phyloP scores from a whole-genome alignment of 2,888 invertebrate species.

The Erebia palarica region DNA sequence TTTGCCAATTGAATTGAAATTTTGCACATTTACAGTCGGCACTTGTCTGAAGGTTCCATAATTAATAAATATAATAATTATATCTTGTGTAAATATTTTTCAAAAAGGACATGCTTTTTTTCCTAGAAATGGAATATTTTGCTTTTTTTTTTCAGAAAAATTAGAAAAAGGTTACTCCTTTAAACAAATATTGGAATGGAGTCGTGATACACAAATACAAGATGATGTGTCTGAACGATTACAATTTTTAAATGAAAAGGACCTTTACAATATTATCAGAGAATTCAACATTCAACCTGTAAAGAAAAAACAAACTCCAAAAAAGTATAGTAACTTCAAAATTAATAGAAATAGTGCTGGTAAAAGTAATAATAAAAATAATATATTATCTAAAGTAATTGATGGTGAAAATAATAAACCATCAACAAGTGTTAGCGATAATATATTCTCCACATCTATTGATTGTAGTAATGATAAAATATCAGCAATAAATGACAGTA shows the following conservation, averaged over 20 bases:
- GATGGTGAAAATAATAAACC: neutral
- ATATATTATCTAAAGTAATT: neutral
- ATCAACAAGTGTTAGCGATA: neutral
- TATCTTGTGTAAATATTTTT: no score
- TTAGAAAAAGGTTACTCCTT: neutral
- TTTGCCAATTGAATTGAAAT: no score
- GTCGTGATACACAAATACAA: neutral
- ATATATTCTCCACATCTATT: neutral
- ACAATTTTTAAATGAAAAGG: neutral
- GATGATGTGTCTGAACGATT: neutral
- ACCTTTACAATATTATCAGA: neutral
- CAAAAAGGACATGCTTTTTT: no score
- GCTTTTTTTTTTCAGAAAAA: neutral
- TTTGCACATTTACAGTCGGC: no score
- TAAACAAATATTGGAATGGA: neutral
- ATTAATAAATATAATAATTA: no score
- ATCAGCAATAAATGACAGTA: neutral
- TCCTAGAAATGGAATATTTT: no score
- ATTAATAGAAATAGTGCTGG: neutral
- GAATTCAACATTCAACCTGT: neutral
- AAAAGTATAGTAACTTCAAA: neutral
- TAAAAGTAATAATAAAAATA: neutral
- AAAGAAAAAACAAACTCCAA: neutral
- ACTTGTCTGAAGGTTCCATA: no score
- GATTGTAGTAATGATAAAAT: neutral